Conservation (phyloP, 2,888 invertebrate species). For the Biston betularia region DNA sequence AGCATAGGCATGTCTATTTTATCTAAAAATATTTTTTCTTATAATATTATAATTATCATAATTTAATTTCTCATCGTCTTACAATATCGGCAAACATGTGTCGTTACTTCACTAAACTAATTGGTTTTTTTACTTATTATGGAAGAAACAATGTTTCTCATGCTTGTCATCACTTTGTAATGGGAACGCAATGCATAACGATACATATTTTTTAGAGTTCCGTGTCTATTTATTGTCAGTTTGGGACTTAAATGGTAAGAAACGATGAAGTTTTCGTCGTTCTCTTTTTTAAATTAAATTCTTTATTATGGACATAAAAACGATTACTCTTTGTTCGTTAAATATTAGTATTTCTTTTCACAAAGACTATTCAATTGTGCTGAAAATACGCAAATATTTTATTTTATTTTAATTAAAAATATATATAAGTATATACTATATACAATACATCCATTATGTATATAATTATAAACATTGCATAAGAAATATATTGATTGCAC, state of each 20-base stretch:
- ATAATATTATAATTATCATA: not conserved
- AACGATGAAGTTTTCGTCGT: not conserved
- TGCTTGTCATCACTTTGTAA: constrained; percentile 67
- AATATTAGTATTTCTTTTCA: too few relatives aligned
- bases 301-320: too few relatives aligned
- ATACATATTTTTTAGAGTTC: constrained; percentile 45
- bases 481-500: too few relatives aligned
- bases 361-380: too few relatives aligned
- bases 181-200: constrained; percentile 61
- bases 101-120: constrained; percentile 14
- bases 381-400: too few relatives aligned
- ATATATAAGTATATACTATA: too few relatives aligned
- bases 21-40: too few relatives aligned
- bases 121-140: constrained; percentile 33
- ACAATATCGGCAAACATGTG: constrained; percentile 31
- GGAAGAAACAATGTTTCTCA: constrained; percentile 46
- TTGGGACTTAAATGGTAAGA: not conserved
- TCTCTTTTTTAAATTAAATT: not conserved
- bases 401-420: too few relatives aligned
- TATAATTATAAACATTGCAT: too few relatives aligned
- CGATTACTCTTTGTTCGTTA: too few relatives aligned
- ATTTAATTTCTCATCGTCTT: constrained; percentile 19
- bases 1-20: too few relatives aligned
- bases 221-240: not conserved
- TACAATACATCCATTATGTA: too few relatives aligned